Base-by-base conservation (phyloP, 2,888 invertebrate genomes). In the Carpatolechia fugitivella region DNA sequence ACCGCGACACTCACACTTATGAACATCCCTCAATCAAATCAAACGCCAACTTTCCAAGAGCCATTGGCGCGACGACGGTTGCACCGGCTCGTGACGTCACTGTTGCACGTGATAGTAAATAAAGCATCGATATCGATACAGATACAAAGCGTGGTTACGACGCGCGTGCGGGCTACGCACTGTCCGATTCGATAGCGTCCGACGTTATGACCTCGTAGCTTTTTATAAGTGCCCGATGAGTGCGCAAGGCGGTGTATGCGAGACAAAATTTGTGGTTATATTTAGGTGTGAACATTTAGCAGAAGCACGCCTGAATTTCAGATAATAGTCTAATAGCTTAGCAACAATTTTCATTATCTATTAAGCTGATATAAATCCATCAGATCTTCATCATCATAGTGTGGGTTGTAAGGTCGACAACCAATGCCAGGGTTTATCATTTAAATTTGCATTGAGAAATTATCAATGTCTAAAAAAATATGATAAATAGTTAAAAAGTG, bases 141-240 rank as follows among this genome's bases (percentile, higher is more conserved):
- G 81, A 77, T 70, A 74, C 75, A 75, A 14, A 73, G 82, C 86
- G 89, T 86, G 79, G 82, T 80, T 74, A 75, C 87, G 68, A 75
- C 74, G 72, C 85, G 89, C 86, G 80, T 81, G 84, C 84, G 85
- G 81, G 74, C 75, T 72, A 79, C 72, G 79, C 84, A 88, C 89
- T 89, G 89, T 78, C 72, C 73, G 78, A 66, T 76, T 71, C 74
- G 78, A 66, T 68, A 66, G 70, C 77, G 75, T 68, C 65, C 72
- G 74, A 70, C 75, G 81, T 72, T 75, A 73, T 84, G 88, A 87
- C 88, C 90, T 90, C 88, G 81, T 70, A 76, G 81, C 88, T 88
- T 88, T 89, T 89, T 88, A 88, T 89, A 89, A 85, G 85, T 82
- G 81, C 69, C 82, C 82, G 82, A 82, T 80, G 86, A 84, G 84